Conservation (phyloP, 2,888 invertebrate genomes). For the Zaprionus bogoriensis region DNA sequence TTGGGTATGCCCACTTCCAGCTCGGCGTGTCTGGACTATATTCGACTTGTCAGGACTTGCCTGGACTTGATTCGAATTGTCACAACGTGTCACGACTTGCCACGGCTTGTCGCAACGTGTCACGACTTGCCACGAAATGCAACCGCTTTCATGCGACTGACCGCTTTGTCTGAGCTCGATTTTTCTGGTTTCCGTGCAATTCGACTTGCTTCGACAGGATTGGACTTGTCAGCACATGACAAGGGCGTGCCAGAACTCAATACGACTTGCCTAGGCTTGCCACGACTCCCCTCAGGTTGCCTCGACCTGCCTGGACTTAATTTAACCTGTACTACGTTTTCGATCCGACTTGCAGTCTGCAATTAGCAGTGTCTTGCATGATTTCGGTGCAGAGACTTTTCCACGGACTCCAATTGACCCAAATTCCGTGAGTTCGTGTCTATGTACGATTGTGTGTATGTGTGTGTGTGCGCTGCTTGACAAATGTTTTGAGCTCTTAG, state of each 20-base stretch:
- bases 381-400: neutral
- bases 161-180: too few relatives aligned
- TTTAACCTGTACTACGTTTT: too few relatives aligned
- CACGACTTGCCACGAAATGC: neutral
- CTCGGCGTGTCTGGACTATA: too few relatives aligned
- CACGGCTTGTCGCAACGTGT: neutral
- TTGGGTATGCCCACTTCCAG: too few relatives aligned
- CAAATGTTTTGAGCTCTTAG: constrained; percentile 31
- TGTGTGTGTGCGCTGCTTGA: constrained; percentile 6
- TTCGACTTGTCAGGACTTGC: neutral
- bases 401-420: neutral
- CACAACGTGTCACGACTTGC: neutral
- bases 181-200: too few relatives aligned
- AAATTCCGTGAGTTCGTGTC: too few relatives aligned
- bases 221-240: too few relatives aligned
- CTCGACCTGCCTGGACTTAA: too few relatives aligned
- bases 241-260: neutral
- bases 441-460: neutral
- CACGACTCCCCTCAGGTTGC: neutral
- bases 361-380: neutral
- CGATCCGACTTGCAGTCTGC: neutral
- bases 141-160: too few relatives aligned
- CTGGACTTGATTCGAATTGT: neutral
- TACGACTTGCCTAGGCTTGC: neutral
- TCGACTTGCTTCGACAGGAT: neutral